Conservation (phyloP, 1,140 invertebrate genomes). For the Plectus sambesii region DNA sequence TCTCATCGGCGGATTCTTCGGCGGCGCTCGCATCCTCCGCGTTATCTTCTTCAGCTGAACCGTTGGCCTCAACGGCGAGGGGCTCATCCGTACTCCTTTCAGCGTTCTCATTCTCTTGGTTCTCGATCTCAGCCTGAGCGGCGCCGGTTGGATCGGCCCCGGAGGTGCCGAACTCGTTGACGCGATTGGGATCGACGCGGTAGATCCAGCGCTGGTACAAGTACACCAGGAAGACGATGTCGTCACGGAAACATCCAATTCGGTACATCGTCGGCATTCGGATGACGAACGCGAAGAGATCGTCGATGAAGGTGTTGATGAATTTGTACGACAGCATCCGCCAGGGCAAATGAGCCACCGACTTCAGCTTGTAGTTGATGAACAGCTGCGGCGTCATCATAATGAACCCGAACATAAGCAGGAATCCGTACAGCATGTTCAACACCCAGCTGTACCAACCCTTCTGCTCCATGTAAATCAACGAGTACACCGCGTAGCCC, state of each 20-base stretch:
- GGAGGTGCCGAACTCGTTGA: slow-evolving; percentile 86
- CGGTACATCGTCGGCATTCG: slow-evolving; percentile 95
- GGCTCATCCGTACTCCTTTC: too few species aligned
- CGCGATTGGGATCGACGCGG: slow-evolving; percentile 76
- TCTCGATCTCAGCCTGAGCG: slow-evolving; percentile 1
- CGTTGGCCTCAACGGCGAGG: too few species aligned
- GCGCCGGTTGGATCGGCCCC: slow-evolving; percentile 45
- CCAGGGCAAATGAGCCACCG: slow-evolving; percentile 94
- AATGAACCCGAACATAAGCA: slow-evolving; percentile 97
- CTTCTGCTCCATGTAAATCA: slow-evolving; percentile 94
- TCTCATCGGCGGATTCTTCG: too few species aligned
- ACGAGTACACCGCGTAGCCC: slow-evolving; percentile 84
- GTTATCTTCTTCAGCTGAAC: too few species aligned
- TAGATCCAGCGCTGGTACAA: slow-evolving; percentile 98
- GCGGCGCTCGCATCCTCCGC: too few species aligned
- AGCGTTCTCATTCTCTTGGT: too few species aligned
- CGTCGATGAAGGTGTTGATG: slow-evolving; percentile 96
- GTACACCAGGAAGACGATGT: slow-evolving; percentile 24
- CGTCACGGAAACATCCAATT: slow-evolving; percentile 69
- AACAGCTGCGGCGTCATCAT: slow-evolving; percentile 96
- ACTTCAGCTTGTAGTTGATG: slow-evolving; percentile 97
- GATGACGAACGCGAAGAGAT: slow-evolving; percentile 98
- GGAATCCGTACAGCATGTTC: slow-evolving; percentile 89
- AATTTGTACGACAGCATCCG: slow-evolving; percentile 98
- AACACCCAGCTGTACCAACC: slow-evolving; percentile 87